phyloP scores from a whole-genome alignment of 1,140 invertebrate genomes.

The Forficula auricularia region DNA sequence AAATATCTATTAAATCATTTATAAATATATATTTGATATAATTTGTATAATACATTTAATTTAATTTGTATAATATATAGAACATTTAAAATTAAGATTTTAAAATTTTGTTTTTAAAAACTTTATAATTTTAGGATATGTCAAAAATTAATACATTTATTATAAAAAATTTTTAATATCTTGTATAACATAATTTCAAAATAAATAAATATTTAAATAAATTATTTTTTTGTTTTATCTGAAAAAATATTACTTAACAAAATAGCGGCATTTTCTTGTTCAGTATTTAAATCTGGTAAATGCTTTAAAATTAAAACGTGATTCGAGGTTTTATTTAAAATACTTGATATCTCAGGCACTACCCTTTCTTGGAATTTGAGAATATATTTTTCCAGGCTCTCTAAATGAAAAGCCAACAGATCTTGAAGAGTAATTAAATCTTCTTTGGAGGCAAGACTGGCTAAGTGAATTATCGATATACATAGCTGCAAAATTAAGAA shows the following conservation, averaged over 20 bases:
- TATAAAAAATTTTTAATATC: too few relatives aligned
- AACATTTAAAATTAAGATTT: too few relatives aligned
- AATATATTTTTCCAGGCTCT: conserved; percentile 7
- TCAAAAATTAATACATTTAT: too few relatives aligned
- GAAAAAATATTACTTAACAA: conserved; percentile 1
- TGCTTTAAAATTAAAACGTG: conserved; percentile 5
- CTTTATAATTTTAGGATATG: too few relatives aligned
- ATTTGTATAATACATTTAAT: too few relatives aligned
- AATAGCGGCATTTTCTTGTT: conserved; percentile 1
- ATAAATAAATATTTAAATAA: too few relatives aligned
- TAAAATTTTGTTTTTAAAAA: too few relatives aligned
- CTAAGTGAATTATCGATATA: conserved; percentile 25
- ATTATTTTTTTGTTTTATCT: conserved; percentile 6
- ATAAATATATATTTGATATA: too few relatives aligned
- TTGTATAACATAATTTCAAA: too few relatives aligned
- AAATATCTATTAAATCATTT: too few relatives aligned
- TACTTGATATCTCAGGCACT: conserved; percentile 27
- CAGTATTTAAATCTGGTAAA: neutral
- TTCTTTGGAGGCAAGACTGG: conserved; percentile 18
- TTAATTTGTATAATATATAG: too few relatives aligned
- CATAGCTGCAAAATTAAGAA: conserved; percentile 22
- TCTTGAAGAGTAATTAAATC: conserved; percentile 24
- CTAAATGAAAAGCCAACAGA: conserved; percentile 5
- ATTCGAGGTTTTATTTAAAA: conserved; percentile 21
- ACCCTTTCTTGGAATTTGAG: conserved; percentile 23